Evolutionary conservation across 2,888 invertebrate species (phyloP).

Genomic region (Glaucopsyche alexis): DNA sequence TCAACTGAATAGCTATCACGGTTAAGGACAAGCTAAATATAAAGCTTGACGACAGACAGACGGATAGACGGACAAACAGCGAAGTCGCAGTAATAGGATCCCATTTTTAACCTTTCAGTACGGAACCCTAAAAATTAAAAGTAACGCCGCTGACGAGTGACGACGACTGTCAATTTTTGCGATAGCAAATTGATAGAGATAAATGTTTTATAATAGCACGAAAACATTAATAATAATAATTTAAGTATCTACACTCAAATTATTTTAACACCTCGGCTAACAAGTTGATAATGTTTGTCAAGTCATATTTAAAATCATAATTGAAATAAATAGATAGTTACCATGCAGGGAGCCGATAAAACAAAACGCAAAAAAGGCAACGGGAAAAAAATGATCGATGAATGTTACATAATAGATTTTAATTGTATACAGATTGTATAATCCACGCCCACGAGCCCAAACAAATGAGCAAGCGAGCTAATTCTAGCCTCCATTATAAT

Average conservation of each 20-base stretch:
- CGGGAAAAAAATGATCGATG: conserved; percentile 3
- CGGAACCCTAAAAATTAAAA: not conserved
- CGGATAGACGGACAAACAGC: too few relatives aligned
- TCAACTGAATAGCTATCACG: too few relatives aligned
- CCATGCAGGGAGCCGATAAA: not conserved
- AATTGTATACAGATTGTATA: conserved; percentile 33
- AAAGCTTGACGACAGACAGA: too few relatives aligned
- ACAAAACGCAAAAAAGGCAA: not conserved
- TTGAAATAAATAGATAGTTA: not conserved
- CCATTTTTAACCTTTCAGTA: too few relatives aligned
- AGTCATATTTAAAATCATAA: not conserved
- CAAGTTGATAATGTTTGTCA: not conserved
- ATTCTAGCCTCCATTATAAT: conserved; percentile 37
- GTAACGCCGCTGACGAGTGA: not conserved
- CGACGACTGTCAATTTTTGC: not conserved
- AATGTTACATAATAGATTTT: conserved; percentile 10
- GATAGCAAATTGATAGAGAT: not conserved
- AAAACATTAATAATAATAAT: not conserved
- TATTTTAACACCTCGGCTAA: not conserved
- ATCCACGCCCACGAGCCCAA: conserved; percentile 34
- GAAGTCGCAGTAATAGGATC: too few relatives aligned
- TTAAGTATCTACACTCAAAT: not conserved
- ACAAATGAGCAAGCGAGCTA: conserved; percentile 38
- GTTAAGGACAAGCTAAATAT: too few relatives aligned
- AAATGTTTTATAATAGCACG: not conserved